These are phyloP conservation scores for Sebastes steindachneri DNA, from an alignment of 2,797 vertebrate genomes.

Conservation along the genomic window DNA sequence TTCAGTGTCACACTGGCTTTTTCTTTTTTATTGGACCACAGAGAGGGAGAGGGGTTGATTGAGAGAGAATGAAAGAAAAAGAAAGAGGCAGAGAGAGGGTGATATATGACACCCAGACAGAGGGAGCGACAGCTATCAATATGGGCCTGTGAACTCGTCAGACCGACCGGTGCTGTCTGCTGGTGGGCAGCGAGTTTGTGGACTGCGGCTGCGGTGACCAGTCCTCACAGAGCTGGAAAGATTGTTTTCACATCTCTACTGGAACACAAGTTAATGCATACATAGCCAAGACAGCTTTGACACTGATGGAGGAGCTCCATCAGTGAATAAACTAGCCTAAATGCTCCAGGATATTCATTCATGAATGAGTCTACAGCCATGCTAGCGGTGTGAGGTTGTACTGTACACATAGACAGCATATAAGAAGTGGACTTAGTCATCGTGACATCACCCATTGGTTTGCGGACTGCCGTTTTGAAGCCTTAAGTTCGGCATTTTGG, in stretches of 20 bases:
- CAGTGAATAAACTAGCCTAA: constrained; percentile 33
- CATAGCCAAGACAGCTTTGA: constrained; percentile 8
- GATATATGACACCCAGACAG: constrained; percentile 15
- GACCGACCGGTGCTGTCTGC: constrained; percentile 14
- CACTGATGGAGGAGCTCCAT: constrained; percentile 35
- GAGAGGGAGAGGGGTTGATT: constrained; percentile 41
- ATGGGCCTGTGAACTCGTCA: constrained; percentile 15
- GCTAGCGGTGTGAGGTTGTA: neutral
- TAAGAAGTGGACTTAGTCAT: too few relatives aligned
- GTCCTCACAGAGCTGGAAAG: neutral
- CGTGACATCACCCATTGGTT: too few relatives aligned
- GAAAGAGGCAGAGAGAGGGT: neutral
- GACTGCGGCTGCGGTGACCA: neutral
- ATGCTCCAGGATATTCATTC: constrained; percentile 13
- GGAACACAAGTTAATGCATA: neutral
- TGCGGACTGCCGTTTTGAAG: too few relatives aligned
- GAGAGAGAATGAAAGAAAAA: constrained; percentile 11
- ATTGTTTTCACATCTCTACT: neutral
- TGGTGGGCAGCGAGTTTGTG: constrained; percentile 12
- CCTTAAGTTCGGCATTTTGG: too few relatives aligned
- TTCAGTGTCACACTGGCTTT: constrained; percentile 67
- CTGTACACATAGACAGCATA: neutral
- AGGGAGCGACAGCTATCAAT: constrained; percentile 10
- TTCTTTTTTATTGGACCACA: constrained; percentile 63
- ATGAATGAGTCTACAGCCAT: neutral